Base-by-base conservation (phyloP, 1,140 invertebrate species). In the Alviniconcha marisindica region DNA sequence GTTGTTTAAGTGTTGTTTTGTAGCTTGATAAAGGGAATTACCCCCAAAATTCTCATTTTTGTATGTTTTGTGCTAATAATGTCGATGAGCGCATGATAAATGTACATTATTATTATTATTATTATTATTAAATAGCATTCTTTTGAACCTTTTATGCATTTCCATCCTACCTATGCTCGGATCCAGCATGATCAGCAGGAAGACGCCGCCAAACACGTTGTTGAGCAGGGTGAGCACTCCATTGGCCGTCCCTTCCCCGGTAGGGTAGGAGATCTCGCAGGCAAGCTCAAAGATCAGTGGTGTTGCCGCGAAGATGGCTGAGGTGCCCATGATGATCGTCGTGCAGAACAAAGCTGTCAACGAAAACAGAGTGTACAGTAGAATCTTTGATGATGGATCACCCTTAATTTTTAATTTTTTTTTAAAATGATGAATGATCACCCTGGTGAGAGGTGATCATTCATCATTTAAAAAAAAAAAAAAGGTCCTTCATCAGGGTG, bases 261-360 rank as follows among this genome's bases (percentile, higher is more conserved):
- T 88, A 0, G 94, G 94, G 88, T 93, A 94, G 4, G 93, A 92
- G 12, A 93, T 88, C 89, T 95, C 94, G 73, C 93, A 94, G 2
- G 92, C 92, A 44, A 95, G 87, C 85, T 95, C 94, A 80, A 93
- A 93, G 83, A 94, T 94, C 12, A 95, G 87, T 7, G 94, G 94
- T 0, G 93, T 88, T 1, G 93, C 92, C 21, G 93, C 92, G 87
- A 93, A 94, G 42, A 93, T 36, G 5, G 48, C 28, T 24, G 48
- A 81, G 28, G 56, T 56, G 15, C 81, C 81, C 1, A 51, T 71
- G 15, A 86, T 71, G 24, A 78, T 78, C 24, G 82, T 60, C n/a
- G 44, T 28, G 42, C 73, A 78, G n/a, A 84, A 44, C 33, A 83
- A 1, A 44, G 40, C 85, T 84, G 83, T 33, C 76, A 83, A 18